Percentiles rank a stretch among this genome's conserved stretches.
Conservation (phyloP, 2,888 invertebrate genomes). For the Acanthosoma haemorrhoidale region DNA sequence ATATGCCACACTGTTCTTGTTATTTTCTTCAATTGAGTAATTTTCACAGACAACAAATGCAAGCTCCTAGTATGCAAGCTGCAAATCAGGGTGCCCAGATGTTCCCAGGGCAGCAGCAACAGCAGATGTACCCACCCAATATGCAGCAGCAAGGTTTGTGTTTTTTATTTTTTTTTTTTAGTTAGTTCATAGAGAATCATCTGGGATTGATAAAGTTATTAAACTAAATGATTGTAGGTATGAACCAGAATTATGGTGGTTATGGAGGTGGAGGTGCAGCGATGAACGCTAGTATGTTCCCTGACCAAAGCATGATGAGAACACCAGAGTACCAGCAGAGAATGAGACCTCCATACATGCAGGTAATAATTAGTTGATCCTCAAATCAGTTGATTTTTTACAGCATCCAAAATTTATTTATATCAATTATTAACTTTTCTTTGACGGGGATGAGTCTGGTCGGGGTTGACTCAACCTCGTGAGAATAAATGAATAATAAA, state of each 20-base stretch:
- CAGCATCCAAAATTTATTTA: neutral
- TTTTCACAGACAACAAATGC: constrained; percentile 39
- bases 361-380: constrained; percentile 37
- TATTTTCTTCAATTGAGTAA: neutral
- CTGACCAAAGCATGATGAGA: constrained; percentile 43
- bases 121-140: constrained; percentile 43
- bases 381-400: neutral
- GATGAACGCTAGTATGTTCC: constrained; percentile 51
- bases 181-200: neutral
- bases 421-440: neutral
- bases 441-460: too few species aligned
- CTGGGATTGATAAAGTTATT: neutral
- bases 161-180: neutral
- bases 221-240: constrained; percentile 45
- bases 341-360: constrained; percentile 42
- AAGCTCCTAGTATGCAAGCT: constrained; percentile 42
- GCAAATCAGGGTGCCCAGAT: constrained; percentile 44
- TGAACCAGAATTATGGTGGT: constrained; percentile 60
- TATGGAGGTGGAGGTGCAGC: constrained; percentile 50
- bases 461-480: too few species aligned
- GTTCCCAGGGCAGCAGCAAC: constrained; percentile 41
- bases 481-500: too few species aligned
- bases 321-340: constrained; percentile 41
- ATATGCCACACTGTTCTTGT: neutral
- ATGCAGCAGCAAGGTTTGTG: constrained; percentile 51